These are phyloP conservation scores for Kuschelorhynchus macadamiae DNA, from an alignment of 2,888 invertebrate genomes.

Conservation along the genomic window DNA sequence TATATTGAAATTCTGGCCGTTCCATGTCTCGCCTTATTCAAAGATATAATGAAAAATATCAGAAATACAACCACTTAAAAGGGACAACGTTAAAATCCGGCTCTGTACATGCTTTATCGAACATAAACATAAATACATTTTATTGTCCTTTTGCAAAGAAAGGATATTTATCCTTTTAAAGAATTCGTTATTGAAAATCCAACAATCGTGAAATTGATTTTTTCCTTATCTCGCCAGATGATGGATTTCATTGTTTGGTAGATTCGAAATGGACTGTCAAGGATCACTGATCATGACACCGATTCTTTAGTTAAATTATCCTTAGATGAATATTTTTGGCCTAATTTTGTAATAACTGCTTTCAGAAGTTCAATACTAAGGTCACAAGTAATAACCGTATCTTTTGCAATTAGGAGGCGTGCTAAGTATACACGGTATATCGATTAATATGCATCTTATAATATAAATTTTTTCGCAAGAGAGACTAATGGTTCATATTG, in stretches of 20 bases:
- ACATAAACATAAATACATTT: slow-evolving; percentile 45
- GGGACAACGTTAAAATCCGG: too few relatives aligned
- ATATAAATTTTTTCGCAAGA: too few relatives aligned
- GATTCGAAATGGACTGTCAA: slow-evolving; percentile 48
- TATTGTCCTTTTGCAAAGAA: slow-evolving; percentile 51
- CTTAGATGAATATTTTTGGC: slow-evolving; percentile 13
- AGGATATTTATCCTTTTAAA: slow-evolving; percentile 57
- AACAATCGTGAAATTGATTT: slow-evolving; percentile 50
- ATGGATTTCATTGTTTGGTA: slow-evolving; percentile 44
- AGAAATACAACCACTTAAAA: too few relatives aligned
- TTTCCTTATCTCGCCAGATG: slow-evolving; percentile 52
- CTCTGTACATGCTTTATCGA: slow-evolving; percentile 40
- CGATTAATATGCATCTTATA: too few relatives aligned
- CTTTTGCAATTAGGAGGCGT: too few relatives aligned
- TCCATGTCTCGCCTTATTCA: too few relatives aligned
- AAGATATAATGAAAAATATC: too few relatives aligned
- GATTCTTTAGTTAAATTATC: slow-evolving; percentile 12
- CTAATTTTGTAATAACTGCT: neutral
- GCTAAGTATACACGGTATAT: too few relatives aligned
- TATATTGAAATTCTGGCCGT: too few relatives aligned
- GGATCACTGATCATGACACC: slow-evolving; percentile 45
- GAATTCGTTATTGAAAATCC: slow-evolving; percentile 56
- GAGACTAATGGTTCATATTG: too few relatives aligned
- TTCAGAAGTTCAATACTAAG: slow-evolving; percentile 9
- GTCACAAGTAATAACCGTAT: too few relatives aligned